These are phyloP conservation scores for Poeciliopsis presidionis DNA, from an alignment of 2,797 vertebrate genomes.

Conservation along the genomic window DNA sequence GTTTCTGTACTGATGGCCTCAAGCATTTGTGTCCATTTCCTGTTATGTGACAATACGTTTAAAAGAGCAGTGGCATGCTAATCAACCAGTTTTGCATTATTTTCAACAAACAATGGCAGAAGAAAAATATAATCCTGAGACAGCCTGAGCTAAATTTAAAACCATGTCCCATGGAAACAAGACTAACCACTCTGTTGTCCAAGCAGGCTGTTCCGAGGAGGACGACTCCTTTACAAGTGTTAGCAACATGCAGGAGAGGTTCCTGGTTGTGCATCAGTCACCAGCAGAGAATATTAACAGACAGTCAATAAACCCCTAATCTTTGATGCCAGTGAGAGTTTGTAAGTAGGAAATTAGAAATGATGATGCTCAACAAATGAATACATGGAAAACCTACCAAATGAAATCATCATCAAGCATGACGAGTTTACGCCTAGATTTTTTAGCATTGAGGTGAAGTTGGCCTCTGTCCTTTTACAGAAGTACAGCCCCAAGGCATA, in stretches of 20 bases:
- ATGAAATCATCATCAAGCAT: neutral
- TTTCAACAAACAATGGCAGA: neutral
- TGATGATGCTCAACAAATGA: neutral
- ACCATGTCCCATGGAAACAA: neutral
- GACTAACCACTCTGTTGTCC: neutral
- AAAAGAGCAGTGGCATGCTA: neutral
- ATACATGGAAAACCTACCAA: neutral
- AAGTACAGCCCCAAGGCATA: neutral
- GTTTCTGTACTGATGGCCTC: neutral
- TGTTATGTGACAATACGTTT: neutral
- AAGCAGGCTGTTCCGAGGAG: neutral
- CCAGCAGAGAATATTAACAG: neutral
- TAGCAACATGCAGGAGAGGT: neutral
- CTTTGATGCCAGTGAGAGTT: neutral
- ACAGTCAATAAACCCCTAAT: neutral
- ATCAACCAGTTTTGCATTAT: neutral
- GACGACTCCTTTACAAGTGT: neutral
- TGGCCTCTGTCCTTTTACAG: neutral
- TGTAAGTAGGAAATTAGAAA: neutral
- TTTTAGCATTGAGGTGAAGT: neutral
- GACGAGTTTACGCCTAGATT: too few relatives aligned
- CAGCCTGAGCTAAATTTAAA: neutral
- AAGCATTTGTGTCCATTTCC: conserved; percentile 12
- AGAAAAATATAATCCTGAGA: neutral
- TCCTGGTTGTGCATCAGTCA: neutral